Percentiles rank a stretch among this genome's conserved stretches.
Evolutionary conservation across 2,113 vertebrate species (phyloP).

Genomic region (Oncorhynchus mykiss): DNA sequence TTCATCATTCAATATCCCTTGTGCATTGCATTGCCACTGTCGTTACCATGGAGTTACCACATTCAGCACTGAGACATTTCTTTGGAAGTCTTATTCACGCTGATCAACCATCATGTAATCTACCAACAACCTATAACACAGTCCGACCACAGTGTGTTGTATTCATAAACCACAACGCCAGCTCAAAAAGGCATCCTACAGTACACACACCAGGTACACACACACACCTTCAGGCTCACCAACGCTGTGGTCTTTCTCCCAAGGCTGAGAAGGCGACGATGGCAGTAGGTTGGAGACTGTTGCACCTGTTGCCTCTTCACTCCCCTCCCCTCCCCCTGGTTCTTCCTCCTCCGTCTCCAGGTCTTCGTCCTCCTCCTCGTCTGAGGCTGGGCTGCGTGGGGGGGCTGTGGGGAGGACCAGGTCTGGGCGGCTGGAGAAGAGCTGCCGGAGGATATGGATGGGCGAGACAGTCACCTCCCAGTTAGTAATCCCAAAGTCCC

Average conservation of each 20-base stretch:
- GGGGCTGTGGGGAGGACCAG: slow-evolving; percentile 75
- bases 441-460: slow-evolving; percentile 90
- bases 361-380: slow-evolving; percentile 41
- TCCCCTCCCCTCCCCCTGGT: slow-evolving; percentile 44
- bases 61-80: too few relatives aligned
- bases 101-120: too few relatives aligned
- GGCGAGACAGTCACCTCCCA: slow-evolving; percentile 95
- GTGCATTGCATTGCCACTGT: too few relatives aligned
- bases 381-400: slow-evolving; percentile 47
- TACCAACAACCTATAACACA: too few relatives aligned
- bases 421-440: slow-evolving; percentile 87
- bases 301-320: slow-evolving; percentile 30
- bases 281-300: slow-evolving; percentile 23
- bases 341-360: slow-evolving; percentile 54
- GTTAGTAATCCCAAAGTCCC: slow-evolving; percentile 96
- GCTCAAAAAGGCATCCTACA: background rate
- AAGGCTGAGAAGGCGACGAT: slow-evolving; percentile 33
- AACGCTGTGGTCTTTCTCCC: slow-evolving; percentile 40
- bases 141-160: background rate
- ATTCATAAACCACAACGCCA: background rate
- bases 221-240: slow-evolving; percentile 54
- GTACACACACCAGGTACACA: too few relatives aligned
- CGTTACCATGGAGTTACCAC: too few relatives aligned
- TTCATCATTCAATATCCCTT: too few relatives aligned
- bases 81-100: too few relatives aligned